These are phyloP conservation scores for Trichomalopsis sarcophagae DNA, from an alignment of 1,140 invertebrate species.

Conservation along the genomic window DNA sequence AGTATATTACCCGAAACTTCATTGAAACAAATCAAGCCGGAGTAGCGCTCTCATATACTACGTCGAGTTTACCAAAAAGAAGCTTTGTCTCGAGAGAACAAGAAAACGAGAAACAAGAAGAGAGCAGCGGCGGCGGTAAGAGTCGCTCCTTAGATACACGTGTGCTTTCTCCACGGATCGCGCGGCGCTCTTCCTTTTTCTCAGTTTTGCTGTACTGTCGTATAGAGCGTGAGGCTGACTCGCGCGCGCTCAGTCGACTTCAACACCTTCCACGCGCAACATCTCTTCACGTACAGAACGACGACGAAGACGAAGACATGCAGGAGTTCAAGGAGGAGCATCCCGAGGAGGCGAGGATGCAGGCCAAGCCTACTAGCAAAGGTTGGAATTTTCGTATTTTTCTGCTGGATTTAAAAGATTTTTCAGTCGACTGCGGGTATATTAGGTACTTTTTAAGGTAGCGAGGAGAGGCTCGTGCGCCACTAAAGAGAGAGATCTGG, in stretches of 20 bases:
- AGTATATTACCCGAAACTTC: no score
- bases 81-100: background rate
- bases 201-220: background rate
- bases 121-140: background rate
- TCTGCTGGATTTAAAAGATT: background rate
- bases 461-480: background rate
- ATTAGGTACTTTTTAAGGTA: background rate
- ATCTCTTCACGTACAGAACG: background rate
- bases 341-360: slow-evolving; percentile 15
- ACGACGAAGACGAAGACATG: background rate
- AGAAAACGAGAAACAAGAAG: background rate
- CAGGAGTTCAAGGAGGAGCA: slow-evolving; percentile 3
- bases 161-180: slow-evolving; percentile 16
- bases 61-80: no score
- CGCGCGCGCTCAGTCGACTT: slow-evolving; percentile 43
- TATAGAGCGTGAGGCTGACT: background rate
- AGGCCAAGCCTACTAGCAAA: slow-evolving; percentile 48
- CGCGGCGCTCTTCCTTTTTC: background rate
- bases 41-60: no score
- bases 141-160: background rate
- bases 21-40: no score
- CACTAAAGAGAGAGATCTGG: background rate
- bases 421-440: background rate
- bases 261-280: slow-evolving; percentile 32
- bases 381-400: slow-evolving; percentile 49